Evolutionary conservation across 2,113 vertebrate genomes (phyloP).

Genomic region (Pteronura brasiliensis): DNA sequence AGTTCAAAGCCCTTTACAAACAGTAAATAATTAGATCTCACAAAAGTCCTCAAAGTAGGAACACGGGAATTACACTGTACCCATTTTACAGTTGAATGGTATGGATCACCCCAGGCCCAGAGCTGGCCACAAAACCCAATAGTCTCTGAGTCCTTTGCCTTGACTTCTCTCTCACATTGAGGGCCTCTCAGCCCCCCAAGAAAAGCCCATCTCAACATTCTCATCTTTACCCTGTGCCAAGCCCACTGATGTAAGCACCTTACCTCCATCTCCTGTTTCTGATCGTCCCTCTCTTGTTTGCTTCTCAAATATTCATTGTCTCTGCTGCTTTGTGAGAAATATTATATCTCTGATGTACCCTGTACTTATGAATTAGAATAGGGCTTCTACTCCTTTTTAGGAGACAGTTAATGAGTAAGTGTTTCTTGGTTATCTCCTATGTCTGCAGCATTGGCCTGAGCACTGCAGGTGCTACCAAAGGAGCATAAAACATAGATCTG

Average conservation of each 20-base stretch:
- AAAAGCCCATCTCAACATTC: background rate
- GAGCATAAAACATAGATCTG: background rate
- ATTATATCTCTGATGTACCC: background rate
- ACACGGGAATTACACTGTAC: background rate
- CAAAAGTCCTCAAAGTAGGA: background rate
- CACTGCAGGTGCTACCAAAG: background rate
- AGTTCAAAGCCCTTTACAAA: conserved; percentile 62
- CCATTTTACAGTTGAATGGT: conserved; percentile 57
- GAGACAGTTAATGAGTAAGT: background rate
- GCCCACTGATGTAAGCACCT: background rate
- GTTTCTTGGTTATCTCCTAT: background rate
- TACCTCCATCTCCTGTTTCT: background rate
- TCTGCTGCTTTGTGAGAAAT: background rate
- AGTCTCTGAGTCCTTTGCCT: background rate
- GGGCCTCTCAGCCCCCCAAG: background rate
- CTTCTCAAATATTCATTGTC: background rate
- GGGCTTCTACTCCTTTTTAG: background rate
- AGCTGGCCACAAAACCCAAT: background rate
- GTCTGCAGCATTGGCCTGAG: background rate
- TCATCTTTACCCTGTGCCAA: background rate
- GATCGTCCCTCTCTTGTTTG: background rate
- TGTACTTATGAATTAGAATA: background rate
- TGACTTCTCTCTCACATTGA: background rate
- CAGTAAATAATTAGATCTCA: conserved; percentile 53
- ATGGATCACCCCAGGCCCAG: background rate